Conservation (phyloP, 2,888 invertebrate genomes). For the Amorpha juglandis region DNA sequence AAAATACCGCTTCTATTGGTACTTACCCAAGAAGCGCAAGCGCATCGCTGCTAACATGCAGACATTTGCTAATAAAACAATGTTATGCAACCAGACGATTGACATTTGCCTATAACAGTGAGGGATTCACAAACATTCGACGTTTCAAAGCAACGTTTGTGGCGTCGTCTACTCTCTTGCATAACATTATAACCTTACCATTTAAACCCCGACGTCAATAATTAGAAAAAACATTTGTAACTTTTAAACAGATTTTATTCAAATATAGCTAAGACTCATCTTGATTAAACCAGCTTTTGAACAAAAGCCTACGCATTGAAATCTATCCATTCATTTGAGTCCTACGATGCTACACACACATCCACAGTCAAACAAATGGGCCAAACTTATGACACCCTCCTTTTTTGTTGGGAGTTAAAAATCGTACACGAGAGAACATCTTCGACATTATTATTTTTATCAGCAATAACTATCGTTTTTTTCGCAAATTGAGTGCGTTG, state of each 20-base stretch:
- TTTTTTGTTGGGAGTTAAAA: no score
- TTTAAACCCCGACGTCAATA: no score
- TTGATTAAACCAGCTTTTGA: no score
- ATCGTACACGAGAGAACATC: constrained; percentile 33
- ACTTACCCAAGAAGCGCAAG: constrained; percentile 56
- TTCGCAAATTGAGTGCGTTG: constrained; percentile 43
- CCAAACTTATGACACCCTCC: no score
- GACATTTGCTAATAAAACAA: constrained; percentile 72
- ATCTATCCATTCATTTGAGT: no score
- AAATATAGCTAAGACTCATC: no score
- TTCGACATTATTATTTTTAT: constrained; percentile 33
- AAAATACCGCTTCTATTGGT: constrained; percentile 46
- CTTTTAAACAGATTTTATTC: no score
- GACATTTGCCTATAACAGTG: constrained; percentile 64
- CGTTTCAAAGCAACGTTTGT: constrained; percentile 44
- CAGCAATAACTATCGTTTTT: constrained; percentile 37
- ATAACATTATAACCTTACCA: no score
- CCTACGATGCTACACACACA: no score
- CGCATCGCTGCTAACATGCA: constrained; percentile 57
- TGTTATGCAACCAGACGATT: constrained; percentile 71
- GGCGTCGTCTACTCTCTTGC: constrained; percentile 39
- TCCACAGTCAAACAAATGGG: no score
- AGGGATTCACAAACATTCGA: constrained; percentile 27
- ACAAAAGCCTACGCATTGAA: no score
- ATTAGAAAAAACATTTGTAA: no score